phyloP scores from a whole-genome alignment of 1,140 invertebrate genomes.

The Episyrphus balteatus region DNA sequence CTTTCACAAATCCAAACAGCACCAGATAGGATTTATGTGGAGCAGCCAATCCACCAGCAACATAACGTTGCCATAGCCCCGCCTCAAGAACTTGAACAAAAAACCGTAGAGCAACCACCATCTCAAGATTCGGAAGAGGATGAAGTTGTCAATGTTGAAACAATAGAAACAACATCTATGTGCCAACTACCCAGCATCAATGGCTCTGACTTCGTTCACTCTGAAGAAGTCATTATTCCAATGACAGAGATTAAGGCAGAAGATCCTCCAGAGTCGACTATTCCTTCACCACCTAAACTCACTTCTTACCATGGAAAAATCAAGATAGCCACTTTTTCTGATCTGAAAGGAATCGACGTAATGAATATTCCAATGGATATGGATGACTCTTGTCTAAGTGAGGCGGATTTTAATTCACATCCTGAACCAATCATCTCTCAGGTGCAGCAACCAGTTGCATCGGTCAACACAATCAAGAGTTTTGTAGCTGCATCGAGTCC shows the following conservation, averaged over 20 bases:
- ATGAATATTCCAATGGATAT: constrained; percentile 53
- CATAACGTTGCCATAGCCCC: neutral
- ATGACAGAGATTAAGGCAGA: no score
- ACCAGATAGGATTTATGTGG: neutral
- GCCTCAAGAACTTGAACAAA: no score
- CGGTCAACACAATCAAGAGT: no score
- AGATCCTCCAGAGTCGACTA: constrained; percentile 10
- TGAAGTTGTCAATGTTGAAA: neutral
- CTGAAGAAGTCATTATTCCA: no score
- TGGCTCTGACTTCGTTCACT: no score
- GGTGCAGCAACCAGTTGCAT: no score
- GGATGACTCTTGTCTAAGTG: constrained; percentile 35
- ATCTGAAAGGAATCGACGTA: constrained; percentile 52
- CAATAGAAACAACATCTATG: neutral
- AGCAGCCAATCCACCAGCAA: neutral
- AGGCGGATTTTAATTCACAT: no score
- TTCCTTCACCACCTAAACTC: neutral
- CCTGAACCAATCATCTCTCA: no score
- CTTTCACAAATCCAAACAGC: neutral
- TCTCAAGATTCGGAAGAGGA: no score
- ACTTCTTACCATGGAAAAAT: constrained; percentile 20
- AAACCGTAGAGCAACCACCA: no score
- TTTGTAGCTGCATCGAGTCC: constrained; percentile 1
- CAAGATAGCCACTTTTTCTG: constrained; percentile 37
- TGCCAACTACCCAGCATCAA: constrained; percentile 7